Base-by-base conservation (phyloP, 2,888 invertebrate genomes). In the Hypercompe scribonia region DNA sequence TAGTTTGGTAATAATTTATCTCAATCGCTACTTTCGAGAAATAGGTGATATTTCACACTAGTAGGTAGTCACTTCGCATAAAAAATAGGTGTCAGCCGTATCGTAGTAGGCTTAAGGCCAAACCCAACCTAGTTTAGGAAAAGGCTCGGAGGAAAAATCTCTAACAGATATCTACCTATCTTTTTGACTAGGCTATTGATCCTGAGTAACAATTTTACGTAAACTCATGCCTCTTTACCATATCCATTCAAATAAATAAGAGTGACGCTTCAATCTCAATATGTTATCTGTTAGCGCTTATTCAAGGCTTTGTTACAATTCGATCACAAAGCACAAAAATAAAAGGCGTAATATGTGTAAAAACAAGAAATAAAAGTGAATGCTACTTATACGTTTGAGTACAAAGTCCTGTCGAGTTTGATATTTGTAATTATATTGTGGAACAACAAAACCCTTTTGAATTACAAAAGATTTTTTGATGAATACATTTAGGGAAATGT, bases 361-460 rank as follows among this genome's bases (percentile, higher is more conserved):
- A 61, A 61, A 18, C 61, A 31, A 61, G 31, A 31, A 61, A 61
- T 61, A 18, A 54, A 61, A 31, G 31, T 31, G 2, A 61, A 61
- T 61, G 15, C 31, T 18, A 31, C 18, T 7, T 28, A 31, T 61
- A 61, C 28, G 18, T 61, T 61, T 18, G 18, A 61, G 31, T 50
- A 31, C 46, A 46, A 46, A 50, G 33, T 67, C 31, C 61, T 61
- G 61, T 61, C 31, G 61, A 61, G 31, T 61, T 61, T 61, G 28
- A 61, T 61, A 61, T 61, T 18, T 61, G 31, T 61, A 61, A 61
- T 61, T 61, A 61, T 61, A 61, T 61, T 31, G n/a, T 11, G 15
- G 24, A 34, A 34, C 36, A 34, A 28, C 58, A 61, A 31, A 61
- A 31, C 61, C 61, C 18, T 31, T 31, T 18, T 61, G 7, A 31